A percentile compares a stretch with the other conserved stretches of the same genome.
These are phyloP conservation scores for Lycodopsis pacificus DNA, from an alignment of 2,797 vertebrate species.

Conservation along the genomic window DNA sequence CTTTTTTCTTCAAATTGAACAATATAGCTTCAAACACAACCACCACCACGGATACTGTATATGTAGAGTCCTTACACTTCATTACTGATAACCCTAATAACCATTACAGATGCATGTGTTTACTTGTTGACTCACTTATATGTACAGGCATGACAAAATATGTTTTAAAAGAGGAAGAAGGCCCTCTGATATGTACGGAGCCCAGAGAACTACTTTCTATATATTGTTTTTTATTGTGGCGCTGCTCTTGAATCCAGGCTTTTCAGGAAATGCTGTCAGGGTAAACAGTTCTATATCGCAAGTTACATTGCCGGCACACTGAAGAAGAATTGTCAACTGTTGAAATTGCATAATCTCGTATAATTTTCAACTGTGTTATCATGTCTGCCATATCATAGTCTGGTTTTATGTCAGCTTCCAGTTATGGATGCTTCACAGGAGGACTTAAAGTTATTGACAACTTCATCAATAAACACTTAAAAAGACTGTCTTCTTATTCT, in stretches of 20 bases:
- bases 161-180: not conserved
- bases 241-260: not conserved
- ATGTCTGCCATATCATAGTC: not conserved
- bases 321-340: not conserved
- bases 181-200: not conserved
- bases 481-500: not conserved
- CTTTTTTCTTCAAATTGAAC: no score
- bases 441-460: not conserved
- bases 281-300: not conserved
- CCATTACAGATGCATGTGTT: no score
- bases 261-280: not conserved
- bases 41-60: no score
- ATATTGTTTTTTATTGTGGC: not conserved
- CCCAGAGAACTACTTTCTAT: not conserved
- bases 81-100: no score
- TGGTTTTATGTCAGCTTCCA: conserved; percentile 1
- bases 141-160: no score
- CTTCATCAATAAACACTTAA: not conserved
- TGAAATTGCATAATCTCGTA: not conserved
- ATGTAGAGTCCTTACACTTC: no score
- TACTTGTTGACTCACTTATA: no score
- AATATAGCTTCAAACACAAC: no score
- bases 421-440: not conserved
- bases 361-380: not conserved
- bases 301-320: not conserved